phyloP scores from a whole-genome alignment of 2,113 vertebrate genomes.

The Oophaga pumilio region DNA sequence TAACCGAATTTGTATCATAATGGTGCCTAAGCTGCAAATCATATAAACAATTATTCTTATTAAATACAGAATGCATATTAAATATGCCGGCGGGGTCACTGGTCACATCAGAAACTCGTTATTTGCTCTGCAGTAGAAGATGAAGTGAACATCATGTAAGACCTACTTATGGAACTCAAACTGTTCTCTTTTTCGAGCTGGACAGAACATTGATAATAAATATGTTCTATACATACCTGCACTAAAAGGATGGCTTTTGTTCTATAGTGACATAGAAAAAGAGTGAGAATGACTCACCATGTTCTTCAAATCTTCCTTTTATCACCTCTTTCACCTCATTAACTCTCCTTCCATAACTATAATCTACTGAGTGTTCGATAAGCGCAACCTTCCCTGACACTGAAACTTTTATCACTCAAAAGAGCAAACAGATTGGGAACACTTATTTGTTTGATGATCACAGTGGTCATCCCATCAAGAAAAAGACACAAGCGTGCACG shows the following conservation, averaged over 20 bases:
- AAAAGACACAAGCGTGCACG: not conserved
- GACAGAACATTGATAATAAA: slow-evolving; percentile 7
- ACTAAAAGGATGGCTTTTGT: slow-evolving; percentile 6
- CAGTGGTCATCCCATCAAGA: not conserved
- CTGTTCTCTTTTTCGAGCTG: not conserved
- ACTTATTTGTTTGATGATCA: not conserved
- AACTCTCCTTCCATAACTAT: not conserved
- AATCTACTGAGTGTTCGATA: not conserved
- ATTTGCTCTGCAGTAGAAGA: not conserved
- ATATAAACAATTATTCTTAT: not conserved
- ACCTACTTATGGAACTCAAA: not conserved
- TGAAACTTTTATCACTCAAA: not conserved
- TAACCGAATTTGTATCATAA: too few species aligned
- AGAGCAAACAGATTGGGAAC: not conserved
- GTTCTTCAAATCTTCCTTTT: slow-evolving; percentile 1
- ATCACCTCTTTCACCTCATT: not conserved
- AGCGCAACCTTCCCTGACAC: not conserved
- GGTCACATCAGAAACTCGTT: not conserved
- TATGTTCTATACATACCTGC: not conserved
- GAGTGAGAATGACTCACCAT: not conserved
- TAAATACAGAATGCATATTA: not conserved
- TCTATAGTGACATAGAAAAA: not conserved
- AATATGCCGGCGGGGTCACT: not conserved
- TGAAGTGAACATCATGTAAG: not conserved
- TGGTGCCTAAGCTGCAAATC: too few species aligned